Conservation (phyloP, 2,113 vertebrate genomes). For the Alaudala cheleensis region DNA sequence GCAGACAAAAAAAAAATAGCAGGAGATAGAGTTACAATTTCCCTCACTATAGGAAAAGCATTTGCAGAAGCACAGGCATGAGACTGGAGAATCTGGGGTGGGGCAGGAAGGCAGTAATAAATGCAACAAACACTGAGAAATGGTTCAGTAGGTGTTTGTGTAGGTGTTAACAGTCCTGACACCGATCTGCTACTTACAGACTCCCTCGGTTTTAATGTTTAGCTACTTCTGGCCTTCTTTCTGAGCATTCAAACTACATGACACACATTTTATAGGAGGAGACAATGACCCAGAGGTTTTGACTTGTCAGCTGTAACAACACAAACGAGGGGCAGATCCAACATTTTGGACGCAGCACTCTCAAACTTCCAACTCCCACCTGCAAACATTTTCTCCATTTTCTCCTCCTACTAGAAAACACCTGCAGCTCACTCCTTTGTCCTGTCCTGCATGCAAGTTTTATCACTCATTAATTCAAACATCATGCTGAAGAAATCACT, state of each 20-base stretch:
- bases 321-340: background rate
- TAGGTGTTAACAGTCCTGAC: background rate
- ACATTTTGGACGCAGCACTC: background rate
- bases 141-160: background rate
- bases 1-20: background rate
- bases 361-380: background rate
- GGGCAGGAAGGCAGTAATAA: background rate
- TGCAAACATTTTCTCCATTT: rapidly evolving
- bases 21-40: background rate
- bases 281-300: background rate
- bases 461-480: background rate
- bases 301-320: background rate
- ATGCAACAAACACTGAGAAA: background rate
- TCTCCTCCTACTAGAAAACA: background rate
- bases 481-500: background rate
- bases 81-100: background rate
- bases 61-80: background rate
- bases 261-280: background rate
- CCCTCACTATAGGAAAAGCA: background rate
- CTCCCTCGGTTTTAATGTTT: background rate
- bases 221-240: background rate
- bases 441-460: background rate
- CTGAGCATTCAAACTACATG: background rate
- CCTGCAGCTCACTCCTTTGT: background rate
- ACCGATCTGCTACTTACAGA: background rate